Base-by-base conservation (phyloP, 2,888 invertebrate species). In the Mactromeris polynyma region DNA sequence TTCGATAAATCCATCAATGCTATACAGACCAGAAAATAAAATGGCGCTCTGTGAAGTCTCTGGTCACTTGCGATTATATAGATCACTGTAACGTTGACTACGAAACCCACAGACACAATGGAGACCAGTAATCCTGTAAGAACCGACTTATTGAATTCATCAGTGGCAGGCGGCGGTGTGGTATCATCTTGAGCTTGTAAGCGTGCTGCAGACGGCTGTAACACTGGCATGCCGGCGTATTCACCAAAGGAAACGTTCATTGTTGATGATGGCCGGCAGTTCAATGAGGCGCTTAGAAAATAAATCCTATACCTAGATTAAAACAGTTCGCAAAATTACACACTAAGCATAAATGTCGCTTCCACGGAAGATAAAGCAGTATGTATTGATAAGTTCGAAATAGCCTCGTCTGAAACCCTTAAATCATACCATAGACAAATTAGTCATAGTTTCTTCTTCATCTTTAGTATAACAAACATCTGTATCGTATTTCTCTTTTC, bases 11-110 rank as follows among this genome's bases (percentile, higher is more conserved):
- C 96, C 6, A 95, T 95, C 77, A 96, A 93, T 33, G 94, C 93
- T 58, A 96, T 90, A 86, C 95, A 96, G 80, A 96, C 90, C 64
- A 96, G 90, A 88, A 95, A 96, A 89, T 96, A 96, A 90, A 95
- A 96, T 64, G 96, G 96, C 14, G 95, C 94, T 19, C 94, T 89
- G 84, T 96, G 96, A 19, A 96, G 90, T 58, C 89, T 87, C 77
- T 90, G 87, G 89, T 95, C 94, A 64, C 92, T 92, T 26, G 93
- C 90, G 31, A 95, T 93, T 58, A 93, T 89, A 84, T 92, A 94
- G 38, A 95, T 91, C 4, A 95, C 92, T 9, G 91, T 69, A n/a
- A 91, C 88, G 87, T 95, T 95, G 21, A 92, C 93, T n/a, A 94
- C 81, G 17, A 94, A 87, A 6, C 94, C 94, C 6, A 93, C 89